Base-by-base conservation (phyloP, 2,888 invertebrate species). In the Peribatodes rhomboidaria region DNA sequence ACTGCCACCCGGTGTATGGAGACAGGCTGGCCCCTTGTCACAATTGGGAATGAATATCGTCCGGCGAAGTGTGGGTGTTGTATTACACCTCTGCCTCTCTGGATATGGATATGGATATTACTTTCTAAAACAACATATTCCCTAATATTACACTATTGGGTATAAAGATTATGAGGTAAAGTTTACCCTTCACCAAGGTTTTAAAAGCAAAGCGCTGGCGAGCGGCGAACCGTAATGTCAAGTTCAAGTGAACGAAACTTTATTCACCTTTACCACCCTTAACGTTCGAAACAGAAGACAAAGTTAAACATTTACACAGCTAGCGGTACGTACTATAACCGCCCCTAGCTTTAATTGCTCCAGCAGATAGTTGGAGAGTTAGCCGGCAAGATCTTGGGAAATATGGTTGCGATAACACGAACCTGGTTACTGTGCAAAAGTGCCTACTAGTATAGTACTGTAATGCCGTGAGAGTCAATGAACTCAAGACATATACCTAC, bases 221-320 rank as follows among this genome's bases (percentile, higher is more conserved):
- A 62, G 62, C 54, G 60, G 53, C 31, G 61, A 67, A 64, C 68
- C 62, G 57, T 64, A 67, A 67, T 63, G 60, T 65, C 65, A 60
- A 66, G 68, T 66, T 66, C 61, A 61, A 54, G 46, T 14, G 11
- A 39, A 50, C 37, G 41, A 55, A 67, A 71, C 47, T 66, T 67
- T 64, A 60, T 56, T 67, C 68, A 69, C 70, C 67, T 70, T 67
- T 61, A 61, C 61, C 58, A 54, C 56, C 47, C 37, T 49, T 66
- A 42, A 49, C 57, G 60, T 67, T 65, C 16, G 41, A 56, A 61
- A 68, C 65, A 62, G 57, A 56, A 63, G 49, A 64, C 60, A 60
- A 70, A 72, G 68, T 68, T 57, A 66, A 72, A 70, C 62, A 63
- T 70, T 70, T 68, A 68, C 69, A 69, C 62, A 69, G 58, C 60